Evolutionary conservation across 2,888 invertebrate genomes (phyloP).

Genomic region (Chloroclysta siterata): DNA sequence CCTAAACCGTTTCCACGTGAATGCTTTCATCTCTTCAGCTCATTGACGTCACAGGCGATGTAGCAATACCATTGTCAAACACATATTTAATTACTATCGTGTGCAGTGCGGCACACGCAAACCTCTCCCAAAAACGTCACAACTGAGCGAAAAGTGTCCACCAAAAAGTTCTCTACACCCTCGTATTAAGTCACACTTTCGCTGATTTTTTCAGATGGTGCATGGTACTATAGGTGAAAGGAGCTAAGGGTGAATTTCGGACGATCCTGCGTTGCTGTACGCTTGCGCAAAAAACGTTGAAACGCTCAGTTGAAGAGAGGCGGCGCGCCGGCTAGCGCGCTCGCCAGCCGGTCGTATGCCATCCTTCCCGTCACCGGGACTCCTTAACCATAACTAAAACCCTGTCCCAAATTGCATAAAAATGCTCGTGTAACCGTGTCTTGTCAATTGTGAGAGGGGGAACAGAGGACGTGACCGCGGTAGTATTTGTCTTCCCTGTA

Average conservation of each 20-base stretch:
- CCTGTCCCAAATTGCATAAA: constrained; percentile 55
- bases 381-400: constrained; percentile 73
- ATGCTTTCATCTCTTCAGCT: constrained; percentile 56
- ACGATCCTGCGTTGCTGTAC: constrained; percentile 75
- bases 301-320: constrained; percentile 75
- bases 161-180: constrained; percentile 7
- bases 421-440: constrained; percentile 56
- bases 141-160: not conserved
- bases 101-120: constrained; percentile 85
- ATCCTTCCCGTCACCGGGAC: constrained; percentile 64
- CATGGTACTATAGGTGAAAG: constrained; percentile 50
- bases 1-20: constrained; percentile 57
- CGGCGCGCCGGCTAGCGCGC: constrained; percentile 85
- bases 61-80: constrained; percentile 78
- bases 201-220: constrained; percentile 18
- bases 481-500: constrained; percentile 74
- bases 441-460: constrained; percentile 69
- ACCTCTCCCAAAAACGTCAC: constrained; percentile 42
- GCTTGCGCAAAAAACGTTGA: constrained; percentile 72
- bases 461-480: constrained; percentile 56
- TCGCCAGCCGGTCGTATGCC: constrained; percentile 79
- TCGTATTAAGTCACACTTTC: constrained; percentile 40
- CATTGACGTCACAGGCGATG: constrained; percentile 81
- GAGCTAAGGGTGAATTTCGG: constrained; percentile 69
- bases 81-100: constrained; percentile 83